Percentiles rank a stretch among this genome's conserved stretches.
phyloP scores from a whole-genome alignment of 2,888 invertebrate species.

The Rhyacophila evoluta region DNA sequence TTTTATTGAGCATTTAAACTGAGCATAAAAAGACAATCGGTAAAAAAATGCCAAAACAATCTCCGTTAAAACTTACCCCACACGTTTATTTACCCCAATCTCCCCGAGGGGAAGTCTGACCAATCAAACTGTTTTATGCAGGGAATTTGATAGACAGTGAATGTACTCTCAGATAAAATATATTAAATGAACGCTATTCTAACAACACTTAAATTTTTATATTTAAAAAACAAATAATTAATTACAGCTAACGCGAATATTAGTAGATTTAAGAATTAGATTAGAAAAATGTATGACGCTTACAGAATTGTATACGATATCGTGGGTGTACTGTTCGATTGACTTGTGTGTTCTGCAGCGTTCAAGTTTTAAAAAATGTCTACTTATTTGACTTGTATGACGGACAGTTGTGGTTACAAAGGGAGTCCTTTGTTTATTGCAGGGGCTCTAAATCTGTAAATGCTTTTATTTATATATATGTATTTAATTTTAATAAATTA shows the following conservation, averaged over 20 bases:
- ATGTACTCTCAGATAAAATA: neutral
- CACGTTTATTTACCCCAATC: neutral
- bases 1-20: neutral
- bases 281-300: neutral
- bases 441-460: no score
- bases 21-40: neutral
- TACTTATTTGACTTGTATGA: neutral
- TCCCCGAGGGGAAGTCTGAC: slow-evolving; percentile 10
- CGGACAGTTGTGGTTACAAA: neutral
- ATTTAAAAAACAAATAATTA: neutral
- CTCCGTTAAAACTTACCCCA: slow-evolving; percentile 10
- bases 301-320: no score
- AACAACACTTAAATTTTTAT: no score
- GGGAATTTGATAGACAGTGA: slow-evolving; percentile 19
- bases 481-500: no score
- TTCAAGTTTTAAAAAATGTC: neutral
- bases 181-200: no score
- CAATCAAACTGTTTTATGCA: slow-evolving; percentile 18
- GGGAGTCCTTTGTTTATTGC: neutral
- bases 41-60: slow-evolving; percentile 8
- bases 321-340: no score
- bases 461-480: no score
- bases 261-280: neutral
- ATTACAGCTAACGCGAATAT: neutral
- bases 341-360: neutral